A percentile compares a stretch with the other conserved stretches of the same genome.
Evolutionary conservation across 1,140 invertebrate genomes (phyloP).

Genomic region (Sinella curviseta): DNA sequence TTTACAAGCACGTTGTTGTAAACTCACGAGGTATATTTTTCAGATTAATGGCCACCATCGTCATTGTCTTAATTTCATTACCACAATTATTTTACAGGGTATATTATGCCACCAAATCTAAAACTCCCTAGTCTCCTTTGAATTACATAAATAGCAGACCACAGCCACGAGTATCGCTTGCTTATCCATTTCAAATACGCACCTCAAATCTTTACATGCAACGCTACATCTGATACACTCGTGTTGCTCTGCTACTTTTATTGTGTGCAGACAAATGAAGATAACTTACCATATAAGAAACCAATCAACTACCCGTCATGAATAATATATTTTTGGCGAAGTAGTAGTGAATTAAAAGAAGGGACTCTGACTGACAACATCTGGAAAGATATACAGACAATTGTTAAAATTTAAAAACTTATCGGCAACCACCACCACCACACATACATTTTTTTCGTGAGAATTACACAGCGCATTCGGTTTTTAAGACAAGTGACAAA

Average conservation of each 20-base stretch:
- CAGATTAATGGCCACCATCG: too few species aligned
- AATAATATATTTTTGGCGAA: constrained; percentile 9
- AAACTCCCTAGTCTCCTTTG: too few species aligned
- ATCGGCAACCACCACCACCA: too few species aligned
- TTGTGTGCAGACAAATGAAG: constrained; percentile 10
- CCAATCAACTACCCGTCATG: constrained; percentile 12
- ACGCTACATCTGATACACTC: not conserved
- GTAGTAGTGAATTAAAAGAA: constrained; percentile 11
- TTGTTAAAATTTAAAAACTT: not conserved
- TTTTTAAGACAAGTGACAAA: too few species aligned
- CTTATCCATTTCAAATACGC: not conserved
- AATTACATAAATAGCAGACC: constrained; percentile 7
- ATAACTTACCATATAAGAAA: not conserved
- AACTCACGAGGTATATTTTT: too few species aligned
- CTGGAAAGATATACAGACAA: constrained; percentile 16
- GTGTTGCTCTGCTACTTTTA: not conserved
- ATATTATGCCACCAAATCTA: too few species aligned
- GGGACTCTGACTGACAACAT: not conserved
- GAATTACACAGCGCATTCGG: too few species aligned
- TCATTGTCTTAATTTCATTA: too few species aligned
- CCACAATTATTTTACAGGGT: too few species aligned
- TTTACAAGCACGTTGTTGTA: too few species aligned
- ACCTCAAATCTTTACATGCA: not conserved
- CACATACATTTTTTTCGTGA: too few species aligned
- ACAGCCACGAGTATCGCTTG: not conserved